Percentiles rank a stretch among this genome's conserved stretches.
Conservation (phyloP, 2,113 vertebrate species). For the Anoura caudifer region DNA sequence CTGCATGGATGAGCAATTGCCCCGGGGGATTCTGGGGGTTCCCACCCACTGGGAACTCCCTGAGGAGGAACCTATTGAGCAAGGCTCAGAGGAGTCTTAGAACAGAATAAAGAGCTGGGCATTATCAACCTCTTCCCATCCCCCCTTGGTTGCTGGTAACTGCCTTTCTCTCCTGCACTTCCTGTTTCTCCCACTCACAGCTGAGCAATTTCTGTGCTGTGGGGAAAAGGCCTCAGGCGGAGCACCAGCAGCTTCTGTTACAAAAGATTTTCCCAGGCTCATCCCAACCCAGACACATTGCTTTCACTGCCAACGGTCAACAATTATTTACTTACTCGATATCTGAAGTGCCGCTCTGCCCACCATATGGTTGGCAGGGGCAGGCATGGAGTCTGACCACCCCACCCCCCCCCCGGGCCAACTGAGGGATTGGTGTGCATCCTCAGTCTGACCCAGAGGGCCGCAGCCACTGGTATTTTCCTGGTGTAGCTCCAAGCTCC, state of each 20-base stretch:
- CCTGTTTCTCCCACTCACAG: neutral
- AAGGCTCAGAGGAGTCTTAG: neutral
- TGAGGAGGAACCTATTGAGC: neutral
- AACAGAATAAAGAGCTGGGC: neutral
- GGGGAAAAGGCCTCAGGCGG: neutral
- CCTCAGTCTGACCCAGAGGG: neutral
- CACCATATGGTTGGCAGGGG: neutral
- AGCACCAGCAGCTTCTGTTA: neutral
- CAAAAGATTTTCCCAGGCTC: neutral
- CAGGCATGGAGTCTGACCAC: neutral
- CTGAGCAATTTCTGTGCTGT: neutral
- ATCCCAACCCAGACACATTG: no score
- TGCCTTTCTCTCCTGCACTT: neutral
- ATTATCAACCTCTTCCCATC: neutral
- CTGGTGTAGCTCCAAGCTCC: neutral
- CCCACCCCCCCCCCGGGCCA: accelerated
- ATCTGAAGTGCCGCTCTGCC: neutral
- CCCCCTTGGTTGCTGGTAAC: neutral
- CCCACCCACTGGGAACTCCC: neutral
- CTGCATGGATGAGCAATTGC: neutral
- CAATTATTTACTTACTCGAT: neutral
- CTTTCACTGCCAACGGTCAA: neutral
- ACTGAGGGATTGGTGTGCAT: no score
- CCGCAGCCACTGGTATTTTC: neutral
- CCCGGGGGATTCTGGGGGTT: neutral